A percentile compares a stretch with the other conserved stretches of the same genome.
These are phyloP conservation scores for Actinostola sp. DNA, from an alignment of 92 coral and sea anemone species.

Conservation along the genomic window DNA sequence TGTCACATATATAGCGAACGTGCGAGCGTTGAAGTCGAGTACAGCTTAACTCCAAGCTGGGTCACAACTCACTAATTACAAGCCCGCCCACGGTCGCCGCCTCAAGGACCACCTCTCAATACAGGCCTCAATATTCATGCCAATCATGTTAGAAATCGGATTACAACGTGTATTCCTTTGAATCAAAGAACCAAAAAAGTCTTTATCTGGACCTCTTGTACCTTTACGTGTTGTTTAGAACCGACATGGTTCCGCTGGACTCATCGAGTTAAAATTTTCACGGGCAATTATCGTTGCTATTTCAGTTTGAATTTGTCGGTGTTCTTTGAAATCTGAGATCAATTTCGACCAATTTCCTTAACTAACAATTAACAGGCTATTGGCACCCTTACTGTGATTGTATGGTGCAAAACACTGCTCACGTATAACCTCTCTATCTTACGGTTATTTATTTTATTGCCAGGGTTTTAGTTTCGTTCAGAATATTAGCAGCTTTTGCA, in stretches of 20 bases:
- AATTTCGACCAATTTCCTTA: constrained; percentile 99
- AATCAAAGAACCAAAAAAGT: background rate
- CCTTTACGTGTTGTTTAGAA: background rate
- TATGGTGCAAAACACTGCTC: constrained; percentile 71
- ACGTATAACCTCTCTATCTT: constrained; percentile 62
- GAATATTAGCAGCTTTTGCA: background rate
- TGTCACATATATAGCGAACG: constrained; percentile 55
- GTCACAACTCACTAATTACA: constrained; percentile 91
- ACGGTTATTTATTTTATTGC: constrained; percentile 75
- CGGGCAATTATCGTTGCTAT: constrained; percentile 79
- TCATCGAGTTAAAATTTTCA: constrained; percentile 62
- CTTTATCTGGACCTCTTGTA: background rate
- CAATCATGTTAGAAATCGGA: constrained; percentile 63
- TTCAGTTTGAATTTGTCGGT: constrained; percentile 78
- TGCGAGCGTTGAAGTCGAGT: constrained; percentile 46
- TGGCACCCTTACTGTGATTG: constrained; percentile 86
- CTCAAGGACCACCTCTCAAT: constrained; percentile 78
- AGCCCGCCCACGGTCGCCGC: constrained; percentile 97
- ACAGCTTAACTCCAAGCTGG: constrained; percentile 52
- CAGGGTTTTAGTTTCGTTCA: constrained; percentile 17
- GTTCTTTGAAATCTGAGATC: constrained; percentile 89
- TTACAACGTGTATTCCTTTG: constrained; percentile 24
- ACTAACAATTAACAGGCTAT: constrained; percentile 94
- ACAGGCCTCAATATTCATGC: constrained; percentile 51
- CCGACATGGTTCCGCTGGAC: background rate